Evolutionary conservation across 1,140 invertebrate genomes (phyloP).

Genomic region (Mycetomoellerius zeteki): DNA sequence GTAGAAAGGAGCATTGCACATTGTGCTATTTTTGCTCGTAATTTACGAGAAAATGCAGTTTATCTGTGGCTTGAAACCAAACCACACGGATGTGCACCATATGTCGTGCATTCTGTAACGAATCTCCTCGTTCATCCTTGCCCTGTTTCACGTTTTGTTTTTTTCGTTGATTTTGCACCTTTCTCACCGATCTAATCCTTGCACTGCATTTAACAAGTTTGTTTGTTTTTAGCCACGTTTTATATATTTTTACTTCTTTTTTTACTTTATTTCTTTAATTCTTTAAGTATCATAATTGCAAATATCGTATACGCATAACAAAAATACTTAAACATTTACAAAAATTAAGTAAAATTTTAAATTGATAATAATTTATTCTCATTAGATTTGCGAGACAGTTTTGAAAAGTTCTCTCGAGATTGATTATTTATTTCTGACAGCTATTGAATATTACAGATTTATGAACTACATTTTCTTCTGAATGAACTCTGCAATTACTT

Average conservation of each 20-base stretch:
- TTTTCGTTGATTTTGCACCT: constrained; percentile 24
- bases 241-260: not conserved
- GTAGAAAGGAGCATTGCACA: not conserved
- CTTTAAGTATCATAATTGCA: not conserved
- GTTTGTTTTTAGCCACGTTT: not conserved
- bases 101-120: constrained; percentile 78
- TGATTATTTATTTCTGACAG: not conserved
- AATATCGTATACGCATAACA: not conserved
- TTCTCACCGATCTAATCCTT: not conserved
- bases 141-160: constrained; percentile 55
- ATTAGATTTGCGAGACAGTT: not conserved
- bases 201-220: not conserved
- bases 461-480: not conserved
- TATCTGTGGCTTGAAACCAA: constrained; percentile 39
- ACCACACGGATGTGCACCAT: constrained; percentile 78
- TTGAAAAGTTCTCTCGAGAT: not conserved
- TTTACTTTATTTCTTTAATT: not conserved
- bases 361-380: not conserved
- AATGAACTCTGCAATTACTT: not conserved
- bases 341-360: not conserved
- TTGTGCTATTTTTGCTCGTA: constrained; percentile 32
- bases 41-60: constrained; percentile 63
- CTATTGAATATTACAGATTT: not conserved
- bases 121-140: constrained; percentile 69
- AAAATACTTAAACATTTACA: not conserved